Percentiles rank a stretch among this genome's conserved stretches.
Evolutionary conservation across 2,113 vertebrate species (phyloP).

Genomic region (Cygnus atratus): DNA sequence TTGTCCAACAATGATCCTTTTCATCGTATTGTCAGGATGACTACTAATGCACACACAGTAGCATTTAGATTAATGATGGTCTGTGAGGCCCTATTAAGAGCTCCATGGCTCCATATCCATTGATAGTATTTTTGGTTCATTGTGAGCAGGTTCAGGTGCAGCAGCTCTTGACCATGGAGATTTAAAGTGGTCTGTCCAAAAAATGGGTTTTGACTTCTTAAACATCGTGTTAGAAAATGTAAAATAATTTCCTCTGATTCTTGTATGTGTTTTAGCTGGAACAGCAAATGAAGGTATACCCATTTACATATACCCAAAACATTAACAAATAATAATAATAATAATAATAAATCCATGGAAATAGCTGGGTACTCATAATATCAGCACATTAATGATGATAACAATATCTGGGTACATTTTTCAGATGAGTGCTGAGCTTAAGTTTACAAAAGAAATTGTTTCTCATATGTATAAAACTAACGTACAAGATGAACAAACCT

Average conservation of each 20-base stretch:
- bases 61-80: background rate
- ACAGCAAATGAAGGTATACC: background rate
- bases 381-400: background rate
- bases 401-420: background rate
- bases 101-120: background rate
- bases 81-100: background rate
- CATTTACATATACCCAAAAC: fast-evolving
- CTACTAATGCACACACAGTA: background rate
- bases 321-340: background rate
- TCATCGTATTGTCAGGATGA: background rate
- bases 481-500: background rate
- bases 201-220: background rate
- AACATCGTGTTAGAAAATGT: background rate
- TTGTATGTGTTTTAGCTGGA: background rate
- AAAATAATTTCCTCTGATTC: background rate
- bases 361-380: background rate
- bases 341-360: background rate
- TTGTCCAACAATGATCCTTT: background rate
- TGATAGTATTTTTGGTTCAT: background rate
- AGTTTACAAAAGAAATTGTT: background rate
- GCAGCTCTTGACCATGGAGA: background rate
- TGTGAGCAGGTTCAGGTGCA: background rate
- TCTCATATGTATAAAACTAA: background rate
- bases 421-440: background rate
- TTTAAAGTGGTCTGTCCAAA: background rate